These are phyloP conservation scores for Minunthozetes semirufus DNA, from an alignment of 2,888 invertebrate genomes.

Conservation along the genomic window DNA sequence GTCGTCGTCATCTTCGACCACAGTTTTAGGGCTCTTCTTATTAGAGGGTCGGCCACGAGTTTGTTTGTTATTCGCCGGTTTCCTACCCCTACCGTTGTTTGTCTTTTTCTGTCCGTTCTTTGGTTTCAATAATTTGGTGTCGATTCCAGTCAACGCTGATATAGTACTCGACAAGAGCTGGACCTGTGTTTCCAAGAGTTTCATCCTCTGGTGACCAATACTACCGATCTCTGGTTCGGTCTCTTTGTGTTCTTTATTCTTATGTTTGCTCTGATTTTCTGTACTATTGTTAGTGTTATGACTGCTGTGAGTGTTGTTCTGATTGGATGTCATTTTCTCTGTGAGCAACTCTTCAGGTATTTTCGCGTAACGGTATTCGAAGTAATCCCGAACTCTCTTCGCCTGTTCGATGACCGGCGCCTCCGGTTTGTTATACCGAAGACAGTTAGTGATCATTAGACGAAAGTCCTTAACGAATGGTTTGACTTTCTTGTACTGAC, in stretches of 20 bases:
- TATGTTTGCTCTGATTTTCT: background rate
- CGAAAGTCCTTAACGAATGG: slow-evolving; percentile 31
- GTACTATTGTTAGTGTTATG: background rate
- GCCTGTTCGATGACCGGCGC: slow-evolving; percentile 34
- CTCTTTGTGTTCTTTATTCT: background rate
- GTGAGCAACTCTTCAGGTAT: slow-evolving; percentile 31
- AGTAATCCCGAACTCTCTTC: slow-evolving; percentile 27
- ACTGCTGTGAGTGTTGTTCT: background rate
- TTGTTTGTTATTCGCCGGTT: background rate
- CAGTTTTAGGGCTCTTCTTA: background rate
- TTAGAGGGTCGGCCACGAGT: background rate
- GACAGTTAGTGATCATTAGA: slow-evolving; percentile 35
- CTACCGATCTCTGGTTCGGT: background rate
- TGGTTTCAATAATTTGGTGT: background rate
- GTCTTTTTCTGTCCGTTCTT: background rate
- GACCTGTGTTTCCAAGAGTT: slow-evolving; percentile 29
- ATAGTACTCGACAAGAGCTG: slow-evolving; percentile 16
- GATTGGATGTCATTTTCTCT: background rate
- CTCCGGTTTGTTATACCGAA: slow-evolving; percentile 35
- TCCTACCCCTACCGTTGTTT: background rate
- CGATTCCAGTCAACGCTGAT: background rate
- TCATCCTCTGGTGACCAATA: background rate
- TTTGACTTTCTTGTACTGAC: slow-evolving; percentile 28
- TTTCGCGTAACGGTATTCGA: slow-evolving; percentile 32
- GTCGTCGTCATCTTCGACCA: slow-evolving; percentile 14